Base-by-base conservation (phyloP, 2,888 invertebrate species). In the Chironomus tentans region DNA sequence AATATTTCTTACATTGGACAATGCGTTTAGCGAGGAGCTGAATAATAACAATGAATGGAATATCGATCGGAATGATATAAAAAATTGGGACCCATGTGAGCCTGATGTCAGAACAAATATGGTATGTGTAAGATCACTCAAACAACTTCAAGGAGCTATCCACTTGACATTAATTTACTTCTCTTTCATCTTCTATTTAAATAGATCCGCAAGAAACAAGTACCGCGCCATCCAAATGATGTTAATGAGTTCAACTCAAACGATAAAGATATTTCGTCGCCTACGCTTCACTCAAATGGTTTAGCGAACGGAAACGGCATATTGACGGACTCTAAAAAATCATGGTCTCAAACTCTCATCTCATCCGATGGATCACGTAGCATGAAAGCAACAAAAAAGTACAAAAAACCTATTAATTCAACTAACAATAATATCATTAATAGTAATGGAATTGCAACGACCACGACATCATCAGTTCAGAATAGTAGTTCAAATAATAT, bases 371-470 rank as follows among this genome's bases (percentile, higher is more conserved):
- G 65, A 10, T 21, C 65, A 5, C 65, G 65, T 24, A 65, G 62
- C 10, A 70, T 70, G 4, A 91, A 92, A 81, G 84, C 88, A 28
- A 85, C 86, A 78, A 92, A 92, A 82, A 92, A 92, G 83, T 91
- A 90, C 82, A 91, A 91, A 83, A 86, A 90, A 80, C 87, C 87
- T 80, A 84, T 85, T 79, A 85, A 87, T 65, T 84, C 86, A 61
- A 81, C 6, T 24, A 76, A 46, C 21, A 18, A 81, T 77, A 76
- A 72, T 56, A 71, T 48, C 18, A 13, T 18, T 18, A 46, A 81
- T 77, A 77, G 78, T 76, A 80, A 62, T 47, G 46, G 24, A 15
- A 18, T 62, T 2, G 12, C 61, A 13, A 68, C 65, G 13, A 78
- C 68, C 68, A 79, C 77, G 76, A 78, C 7, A 70, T 68, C 56